Evolutionary conservation across 2,888 invertebrate species (phyloP), one percentile per base, ranked within the genome.

Genomic region (Dasysyrphus albostriatus): DNA sequence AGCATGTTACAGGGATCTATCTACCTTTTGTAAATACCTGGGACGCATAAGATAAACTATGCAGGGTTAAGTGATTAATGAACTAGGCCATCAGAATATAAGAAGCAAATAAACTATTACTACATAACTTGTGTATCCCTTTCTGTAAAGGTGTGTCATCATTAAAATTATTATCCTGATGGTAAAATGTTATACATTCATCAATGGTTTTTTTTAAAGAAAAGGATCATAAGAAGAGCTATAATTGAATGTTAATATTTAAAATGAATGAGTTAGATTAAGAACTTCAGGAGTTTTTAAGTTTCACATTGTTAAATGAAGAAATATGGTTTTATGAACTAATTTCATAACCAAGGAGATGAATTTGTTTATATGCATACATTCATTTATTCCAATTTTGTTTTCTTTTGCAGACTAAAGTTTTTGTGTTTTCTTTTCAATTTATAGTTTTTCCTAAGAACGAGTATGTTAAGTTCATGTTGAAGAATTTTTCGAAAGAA

Each of bases 1-100:
- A n/a, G n/a, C n/a, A n/a, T n/a, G n/a, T n/a, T 5, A 14, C 51
- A 4, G 2, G 2, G n/a, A 7, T 19, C 19, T 37, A 10, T 61
- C 7, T 61, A 24, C 61, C 24, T 61, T 61, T 59, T 65, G 67
- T 47, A 81, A 58, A 72, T 82, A 70, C 14, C 65, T 63, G 59
- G 12, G 9, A 34, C 5, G 29, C 42, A 16, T 69, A 7, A 10
- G 63, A 70, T 82, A 82, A 76, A 54, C 29, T 37, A 37, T 59
- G 24, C 12, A 32, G 34, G 5, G 44, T 14, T 29, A 47, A 56
- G 70, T 81, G 81, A 81, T 84, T 73, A 81, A 84, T 84, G 76
- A 56, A 65, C 65, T 24, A n/a, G 37, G 47, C 65, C 16, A 65
- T 49, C 29, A 29, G 19, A 16, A 34, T 34, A 37, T 37, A 59